These are phyloP conservation scores for Phenacoccus solenopsis DNA, from an alignment of 1,140 invertebrate species.

Conservation along the genomic window DNA sequence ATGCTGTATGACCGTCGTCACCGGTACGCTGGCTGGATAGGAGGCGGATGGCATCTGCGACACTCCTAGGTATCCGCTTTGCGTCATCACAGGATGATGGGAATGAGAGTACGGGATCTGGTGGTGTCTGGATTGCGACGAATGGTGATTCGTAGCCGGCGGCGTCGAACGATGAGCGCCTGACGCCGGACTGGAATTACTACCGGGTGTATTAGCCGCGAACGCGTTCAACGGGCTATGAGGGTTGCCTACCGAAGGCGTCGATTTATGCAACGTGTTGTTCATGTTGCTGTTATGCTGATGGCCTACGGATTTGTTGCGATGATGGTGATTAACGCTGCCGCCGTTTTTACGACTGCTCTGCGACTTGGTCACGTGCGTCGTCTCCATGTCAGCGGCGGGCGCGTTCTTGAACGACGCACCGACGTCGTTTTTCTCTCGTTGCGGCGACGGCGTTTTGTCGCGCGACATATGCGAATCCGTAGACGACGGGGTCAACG, in stretches of 20 bases:
- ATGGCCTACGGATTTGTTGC: slow-evolving; percentile 34
- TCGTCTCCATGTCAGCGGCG: background rate
- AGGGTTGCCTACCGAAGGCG: slow-evolving; percentile 20
- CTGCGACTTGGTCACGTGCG: too few species aligned
- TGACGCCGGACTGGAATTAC: slow-evolving; percentile 38
- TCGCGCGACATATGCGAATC: slow-evolving; percentile 4
- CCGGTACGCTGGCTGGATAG: slow-evolving; percentile 33
- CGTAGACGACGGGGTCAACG: background rate
- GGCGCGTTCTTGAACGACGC: background rate
- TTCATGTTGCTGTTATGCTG: slow-evolving; percentile 32
- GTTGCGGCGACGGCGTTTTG: background rate
- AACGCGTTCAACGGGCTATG: slow-evolving; percentile 30
- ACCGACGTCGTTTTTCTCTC: background rate
- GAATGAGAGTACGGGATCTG: slow-evolving; percentile 33
- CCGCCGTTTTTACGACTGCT: background rate
- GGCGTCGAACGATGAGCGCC: slow-evolving; percentile 26
- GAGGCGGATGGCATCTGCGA: slow-evolving; percentile 35
- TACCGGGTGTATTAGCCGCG: slow-evolving; percentile 28
- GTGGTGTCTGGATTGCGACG: slow-evolving; percentile 30
- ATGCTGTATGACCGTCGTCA: slow-evolving; percentile 48
- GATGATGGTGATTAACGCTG: background rate
- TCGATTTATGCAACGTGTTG: slow-evolving; percentile 22
- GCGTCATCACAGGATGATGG: slow-evolving; percentile 41
- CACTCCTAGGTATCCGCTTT: slow-evolving; percentile 39
- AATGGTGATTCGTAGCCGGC: slow-evolving; percentile 32